Conservation (phyloP, 2,113 vertebrate species). For the Paedocypris sp. region DNA sequence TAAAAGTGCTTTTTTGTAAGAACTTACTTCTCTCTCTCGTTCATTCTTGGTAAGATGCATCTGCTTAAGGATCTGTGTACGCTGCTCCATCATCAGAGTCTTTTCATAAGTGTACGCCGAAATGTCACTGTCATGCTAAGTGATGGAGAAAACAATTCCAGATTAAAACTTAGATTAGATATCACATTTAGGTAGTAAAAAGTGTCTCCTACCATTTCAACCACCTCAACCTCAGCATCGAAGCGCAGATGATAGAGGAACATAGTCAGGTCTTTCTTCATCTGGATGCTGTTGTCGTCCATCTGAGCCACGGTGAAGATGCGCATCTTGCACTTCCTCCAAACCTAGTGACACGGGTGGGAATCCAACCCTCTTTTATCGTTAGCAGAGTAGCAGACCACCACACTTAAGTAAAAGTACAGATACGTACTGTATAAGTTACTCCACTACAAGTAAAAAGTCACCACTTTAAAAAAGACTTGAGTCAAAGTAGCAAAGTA, state of each 20-base stretch:
- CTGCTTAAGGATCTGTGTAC: constrained; percentile 94
- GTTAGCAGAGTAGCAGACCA: too few species aligned
- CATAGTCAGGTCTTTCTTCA: constrained; percentile 93
- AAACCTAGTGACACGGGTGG: constrained; percentile 65
- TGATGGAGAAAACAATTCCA: neutral
- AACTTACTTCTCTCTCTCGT: constrained; percentile 81
- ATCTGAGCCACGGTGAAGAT: constrained; percentile 98
- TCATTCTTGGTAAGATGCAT: constrained; percentile 98
- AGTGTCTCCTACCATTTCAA: constrained; percentile 86
- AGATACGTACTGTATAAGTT: too few species aligned
- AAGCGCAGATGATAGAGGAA: constrained; percentile 96
- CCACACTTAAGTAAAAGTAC: too few species aligned
- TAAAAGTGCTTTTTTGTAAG: neutral
- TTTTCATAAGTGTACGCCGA: constrained; percentile 97
- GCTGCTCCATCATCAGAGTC: constrained; percentile 91
- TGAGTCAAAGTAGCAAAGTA: too few species aligned
- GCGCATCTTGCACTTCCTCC: constrained; percentile 97
- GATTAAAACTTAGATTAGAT: too few species aligned
- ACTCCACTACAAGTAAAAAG: too few species aligned
- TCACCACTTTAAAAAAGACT: too few species aligned
- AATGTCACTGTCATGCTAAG: constrained; percentile 84
- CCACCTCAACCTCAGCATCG: constrained; percentile 86
- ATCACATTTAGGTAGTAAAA: too few species aligned
- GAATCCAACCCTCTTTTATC: neutral
- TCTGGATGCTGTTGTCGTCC: constrained; percentile 98